phyloP scores from a whole-genome alignment of 2,113 vertebrate genomes.

The Crocuta crocuta region DNA sequence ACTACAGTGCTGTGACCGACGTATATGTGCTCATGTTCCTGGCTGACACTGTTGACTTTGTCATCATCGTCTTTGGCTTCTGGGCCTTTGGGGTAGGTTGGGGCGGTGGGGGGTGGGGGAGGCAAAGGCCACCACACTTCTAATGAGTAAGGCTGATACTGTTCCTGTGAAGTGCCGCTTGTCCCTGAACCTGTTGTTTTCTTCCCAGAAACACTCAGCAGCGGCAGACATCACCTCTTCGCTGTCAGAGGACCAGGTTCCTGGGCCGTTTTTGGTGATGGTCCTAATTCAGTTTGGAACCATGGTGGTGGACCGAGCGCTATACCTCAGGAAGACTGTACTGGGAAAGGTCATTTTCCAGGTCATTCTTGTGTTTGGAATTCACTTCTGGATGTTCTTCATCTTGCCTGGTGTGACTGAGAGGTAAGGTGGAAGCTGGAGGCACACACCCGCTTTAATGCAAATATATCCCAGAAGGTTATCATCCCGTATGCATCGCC shows the following conservation, averaged over 20 bases:
- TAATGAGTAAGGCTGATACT: rapidly evolving
- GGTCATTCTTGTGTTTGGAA: slow-evolving; percentile 97
- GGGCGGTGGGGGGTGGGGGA: slow-evolving; percentile 62
- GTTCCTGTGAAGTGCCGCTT: background rate
- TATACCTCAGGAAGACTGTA: slow-evolving; percentile 98
- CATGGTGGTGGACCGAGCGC: slow-evolving; percentile 98
- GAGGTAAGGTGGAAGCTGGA: slow-evolving; percentile 87
- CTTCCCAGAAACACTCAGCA: slow-evolving; percentile 95
- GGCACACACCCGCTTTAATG: no score
- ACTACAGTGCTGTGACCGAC: slow-evolving; percentile 98
- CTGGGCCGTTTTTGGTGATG: slow-evolving; percentile 97
- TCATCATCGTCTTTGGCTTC: slow-evolving; percentile 99
- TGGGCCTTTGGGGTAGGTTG: slow-evolving; percentile 97
- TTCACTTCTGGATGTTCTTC: slow-evolving; percentile 99
- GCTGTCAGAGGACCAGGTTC: slow-evolving; percentile 97
- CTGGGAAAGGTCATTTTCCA: slow-evolving; percentile 98
- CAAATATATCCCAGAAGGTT: background rate
- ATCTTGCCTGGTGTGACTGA: slow-evolving; percentile 96
- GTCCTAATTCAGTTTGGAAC: slow-evolving; percentile 99
- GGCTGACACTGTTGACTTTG: slow-evolving; percentile 97
- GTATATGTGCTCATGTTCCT: slow-evolving; percentile 99
- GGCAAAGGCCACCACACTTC: rapidly evolving
- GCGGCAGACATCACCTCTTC: slow-evolving; percentile 98
- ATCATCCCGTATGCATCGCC: background rate
- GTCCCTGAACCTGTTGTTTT: slow-evolving; percentile 48